Percentiles rank a stretch among this genome's conserved stretches.
Conservation (phyloP, 2,797 vertebrate genomes). For the Cossypha heuglini region DNA sequence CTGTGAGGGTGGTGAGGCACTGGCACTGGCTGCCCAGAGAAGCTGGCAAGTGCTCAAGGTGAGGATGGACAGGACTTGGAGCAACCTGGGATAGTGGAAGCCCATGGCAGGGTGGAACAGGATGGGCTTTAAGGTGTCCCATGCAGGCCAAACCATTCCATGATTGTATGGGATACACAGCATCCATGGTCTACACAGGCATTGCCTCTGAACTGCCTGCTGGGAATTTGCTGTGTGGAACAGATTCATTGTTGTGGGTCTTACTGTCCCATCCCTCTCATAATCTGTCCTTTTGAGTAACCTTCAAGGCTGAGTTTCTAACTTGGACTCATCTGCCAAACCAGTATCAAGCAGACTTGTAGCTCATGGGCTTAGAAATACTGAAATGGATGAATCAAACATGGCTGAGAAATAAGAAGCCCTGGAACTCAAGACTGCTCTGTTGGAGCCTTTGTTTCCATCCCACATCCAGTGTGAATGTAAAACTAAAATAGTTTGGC, state of each 20-base stretch:
- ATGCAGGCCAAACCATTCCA: not conserved
- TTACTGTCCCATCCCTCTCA: not conserved
- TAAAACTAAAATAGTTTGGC: not conserved
- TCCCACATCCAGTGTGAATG: not conserved
- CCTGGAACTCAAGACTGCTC: not conserved
- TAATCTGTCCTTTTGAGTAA: not conserved
- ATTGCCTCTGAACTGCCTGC: not conserved
- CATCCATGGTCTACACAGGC: not conserved
- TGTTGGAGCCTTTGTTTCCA: not conserved
- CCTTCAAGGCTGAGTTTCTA: not conserved
- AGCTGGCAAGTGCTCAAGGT: not conserved
- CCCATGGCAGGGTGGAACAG: not conserved
- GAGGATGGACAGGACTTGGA: rapidly evolving
- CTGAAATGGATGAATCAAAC: not conserved
- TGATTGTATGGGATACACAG: rapidly evolving
- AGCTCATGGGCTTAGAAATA: not conserved
- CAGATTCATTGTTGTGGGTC: not conserved
- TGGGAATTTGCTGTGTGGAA: not conserved
- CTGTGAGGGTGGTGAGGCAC: not conserved
- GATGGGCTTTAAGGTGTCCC: not conserved
- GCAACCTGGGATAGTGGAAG: not conserved
- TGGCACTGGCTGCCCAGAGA: not conserved
- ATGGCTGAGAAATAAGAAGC: not conserved
- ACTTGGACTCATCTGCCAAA: not conserved
- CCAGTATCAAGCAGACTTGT: rapidly evolving